Percentiles rank a stretch among this genome's conserved stretches.
Evolutionary conservation across 2,113 vertebrate genomes (phyloP).

Genomic region (human): GRCh38 chr17:13253501-13254000

Average conservation of each 20-base stretch:
- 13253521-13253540: slow-evolving; percentile 39
- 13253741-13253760: slow-evolving; percentile 39
- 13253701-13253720: slow-evolving; percentile 18
- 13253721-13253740: slow-evolving; percentile 49
- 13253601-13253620: not conserved
- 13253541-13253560: not conserved
- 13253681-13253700: slow-evolving; percentile 30
- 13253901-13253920: not conserved
- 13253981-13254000: not conserved
- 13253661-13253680: not conserved
- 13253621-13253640: not conserved
- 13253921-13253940: not conserved
- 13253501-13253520: slow-evolving; percentile 43
- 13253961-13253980: not conserved
- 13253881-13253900: not conserved
- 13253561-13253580: not conserved
- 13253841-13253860: not conserved
- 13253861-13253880: not conserved
- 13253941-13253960: not conserved
- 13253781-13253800: slow-evolving; percentile 16
- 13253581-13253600: slow-evolving; percentile 20
- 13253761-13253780: slow-evolving; percentile 59
- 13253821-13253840: not conserved
- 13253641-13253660: not conserved
- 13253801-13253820: slow-evolving; percentile 14